Conservation (phyloP, 2,113 vertebrate genomes). For the Edolisoma coerulescens region DNA sequence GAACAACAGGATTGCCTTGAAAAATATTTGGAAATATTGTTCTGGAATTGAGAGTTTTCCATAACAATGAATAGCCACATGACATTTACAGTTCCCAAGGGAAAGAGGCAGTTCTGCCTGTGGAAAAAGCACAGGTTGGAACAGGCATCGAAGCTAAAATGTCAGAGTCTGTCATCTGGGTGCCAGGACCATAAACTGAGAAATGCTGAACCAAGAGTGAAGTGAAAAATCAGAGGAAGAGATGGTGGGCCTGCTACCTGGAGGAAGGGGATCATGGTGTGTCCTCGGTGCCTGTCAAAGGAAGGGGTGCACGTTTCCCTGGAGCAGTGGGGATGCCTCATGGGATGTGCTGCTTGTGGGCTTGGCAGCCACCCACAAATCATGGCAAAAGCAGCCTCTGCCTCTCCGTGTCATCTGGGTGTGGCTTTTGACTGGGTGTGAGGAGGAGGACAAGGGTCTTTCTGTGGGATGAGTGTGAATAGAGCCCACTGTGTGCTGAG, state of each 20-base stretch:
- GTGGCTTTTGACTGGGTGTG: not conserved
- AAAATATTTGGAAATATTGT: not conserved
- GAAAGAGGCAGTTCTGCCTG: not conserved
- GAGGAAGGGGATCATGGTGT: not conserved
- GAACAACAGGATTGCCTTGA: not conserved
- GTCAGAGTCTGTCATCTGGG: not conserved
- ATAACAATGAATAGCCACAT: fast-evolving
- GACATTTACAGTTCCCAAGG: not conserved
- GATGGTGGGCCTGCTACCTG: fast-evolving
- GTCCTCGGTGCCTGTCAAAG: not conserved
- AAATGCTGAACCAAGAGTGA: not conserved
- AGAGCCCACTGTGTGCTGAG: not conserved
- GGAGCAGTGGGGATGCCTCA: not conserved
- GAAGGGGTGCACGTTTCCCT: not conserved
- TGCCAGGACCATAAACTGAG: not conserved
- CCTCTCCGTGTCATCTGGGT: fast-evolving
- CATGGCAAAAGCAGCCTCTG: not conserved
- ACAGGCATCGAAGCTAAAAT: not conserved
- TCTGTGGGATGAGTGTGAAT: not conserved
- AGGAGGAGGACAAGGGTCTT: not conserved
- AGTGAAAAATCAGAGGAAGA: not conserved
- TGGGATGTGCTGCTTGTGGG: not conserved
- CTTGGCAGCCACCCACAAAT: not conserved
- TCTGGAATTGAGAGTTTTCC: not conserved
- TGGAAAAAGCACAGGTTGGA: not conserved